Base-by-base conservation (phyloP, 2,888 invertebrate species). In the Lasius platythorax region DNA sequence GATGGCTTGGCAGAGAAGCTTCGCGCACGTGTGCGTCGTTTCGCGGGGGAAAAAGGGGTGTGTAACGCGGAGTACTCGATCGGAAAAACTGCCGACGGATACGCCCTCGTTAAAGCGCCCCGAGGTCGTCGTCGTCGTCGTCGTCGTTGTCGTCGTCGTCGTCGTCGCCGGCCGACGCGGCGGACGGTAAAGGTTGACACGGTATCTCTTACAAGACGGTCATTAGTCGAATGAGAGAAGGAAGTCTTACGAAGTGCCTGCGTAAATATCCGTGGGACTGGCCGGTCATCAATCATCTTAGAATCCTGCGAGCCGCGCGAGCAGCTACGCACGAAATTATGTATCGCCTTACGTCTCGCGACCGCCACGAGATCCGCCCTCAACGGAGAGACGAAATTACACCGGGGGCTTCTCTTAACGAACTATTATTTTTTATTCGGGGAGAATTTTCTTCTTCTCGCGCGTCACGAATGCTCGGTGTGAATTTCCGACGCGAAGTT, bases 251-350 rank as follows among this genome's bases (percentile, higher is more conserved):
- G 86, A 89, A 89, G 91, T 85, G 90, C 90, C 89, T 89, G 90
- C 90, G 92, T 91, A 92, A 91, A 93, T 94, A 92, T 93, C 89
- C 90, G 87, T 90, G 86, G 88, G 87, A 91, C 89, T 89, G 85
- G 83, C 75, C 84, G 90, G 90, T 93, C 94, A 94, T 94, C 94
- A 94, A 94, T 95, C 95, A 94, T 93, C 92, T 87, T 70, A 82
- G 67, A 83, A 84, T 81, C 82, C 81, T 67, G 68, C 67, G 75
- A 76, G 63, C 28, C 76, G 78, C 85, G 85, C 87, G 83, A 87
- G 85, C 78, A 50, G 86, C 82, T 85, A 89, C 87, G 91, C 91
- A 91, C 91, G 90, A 81, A 92, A 92, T 93, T 91, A 93, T 91
- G 88, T 90, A 92, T 92, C 90, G 90, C 88, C 88, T 90, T 89